Evolutionary conservation across 2,797 vertebrate species (phyloP).

Genomic region (Rhinophrynus dorsalis): DNA sequence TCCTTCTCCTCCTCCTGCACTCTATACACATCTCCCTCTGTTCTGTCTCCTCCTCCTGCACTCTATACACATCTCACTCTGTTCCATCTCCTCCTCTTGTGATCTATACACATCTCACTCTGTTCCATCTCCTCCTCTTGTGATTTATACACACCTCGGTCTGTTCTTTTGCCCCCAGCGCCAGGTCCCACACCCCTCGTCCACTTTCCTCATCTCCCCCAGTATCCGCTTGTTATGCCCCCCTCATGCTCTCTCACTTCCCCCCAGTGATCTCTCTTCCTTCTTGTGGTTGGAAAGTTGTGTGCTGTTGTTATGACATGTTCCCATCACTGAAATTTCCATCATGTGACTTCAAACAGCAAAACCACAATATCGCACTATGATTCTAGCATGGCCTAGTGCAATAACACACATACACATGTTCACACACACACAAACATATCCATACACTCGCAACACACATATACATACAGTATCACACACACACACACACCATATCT

Average conservation of each 20-base stretch:
- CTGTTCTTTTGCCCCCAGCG: neutral
- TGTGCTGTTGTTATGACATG: conserved; percentile 32
- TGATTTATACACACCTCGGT: neutral
- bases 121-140: no score
- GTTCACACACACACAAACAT: no score
- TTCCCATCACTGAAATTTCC: conserved; percentile 30
- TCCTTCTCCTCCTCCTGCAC: neutral
- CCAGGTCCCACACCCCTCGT: neutral
- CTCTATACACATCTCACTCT: no score
- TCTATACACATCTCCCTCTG: no score
- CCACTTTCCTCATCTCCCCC: neutral
- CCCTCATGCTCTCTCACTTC: neutral
- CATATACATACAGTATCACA: no score
- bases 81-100: no score
- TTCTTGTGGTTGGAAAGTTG: conserved; percentile 46
- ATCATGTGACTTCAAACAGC: conserved; percentile 38
- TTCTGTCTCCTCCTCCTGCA: no score
- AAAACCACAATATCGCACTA: conserved; percentile 12
- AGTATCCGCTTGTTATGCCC: neutral
- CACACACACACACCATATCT: no score
- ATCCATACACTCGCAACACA: no score
- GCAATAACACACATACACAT: no score
- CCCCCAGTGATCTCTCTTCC: conserved; percentile 32
- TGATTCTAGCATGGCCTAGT: no score
- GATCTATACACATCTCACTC: no score